Base-by-base conservation (phyloP, 2,888 invertebrate species). In the Agapetus fuscipes region DNA sequence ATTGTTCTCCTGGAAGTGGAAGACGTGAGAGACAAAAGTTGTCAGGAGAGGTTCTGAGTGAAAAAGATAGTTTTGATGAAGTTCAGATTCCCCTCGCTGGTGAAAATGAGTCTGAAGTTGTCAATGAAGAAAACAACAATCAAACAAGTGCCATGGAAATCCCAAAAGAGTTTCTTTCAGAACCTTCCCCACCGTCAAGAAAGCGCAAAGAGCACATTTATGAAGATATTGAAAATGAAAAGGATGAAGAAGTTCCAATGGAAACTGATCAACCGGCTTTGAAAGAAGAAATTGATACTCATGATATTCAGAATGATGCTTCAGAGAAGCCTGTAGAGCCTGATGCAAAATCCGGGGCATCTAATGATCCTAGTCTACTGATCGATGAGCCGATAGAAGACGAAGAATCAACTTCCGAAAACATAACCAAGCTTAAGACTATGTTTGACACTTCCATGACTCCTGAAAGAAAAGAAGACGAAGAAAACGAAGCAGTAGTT, bases 201-300 rank as follows among this genome's bases (percentile, higher is more conserved):
- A 64, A 71, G 52, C 71, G 68, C 46, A 72, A 72, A 49, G 76
- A 76, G 46, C 77, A 77, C 52, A 72, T 76, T 42, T 77, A 77
- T 48, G 77, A 77, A 59, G 77, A 77, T 44, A 77, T 77, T 48
- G 74, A 71, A 44, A 64, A 66, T 49, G 57, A 61, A 41, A 61
- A 67, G 37, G 33, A 48, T 27, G 52, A 53, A 16, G 61, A 61
- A 3, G n/a, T 25, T 3, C 9, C 12, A 41, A 56, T 58, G 10
- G 61, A 61, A 44, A 60, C 60, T 31, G 64, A 63, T 42, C 57
- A 56, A 37, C 42, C 59, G 56, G 62, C 55, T 51, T 53, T 53
- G 49, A 58, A 57, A 56, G 56, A 27, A 20, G 9, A 4, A 6
- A 4, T 4, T 20, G 20, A 20, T 9, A 20, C 20, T 20, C 5